Conservation (phyloP, 2,797 vertebrate species). For the Carapus acus region DNA sequence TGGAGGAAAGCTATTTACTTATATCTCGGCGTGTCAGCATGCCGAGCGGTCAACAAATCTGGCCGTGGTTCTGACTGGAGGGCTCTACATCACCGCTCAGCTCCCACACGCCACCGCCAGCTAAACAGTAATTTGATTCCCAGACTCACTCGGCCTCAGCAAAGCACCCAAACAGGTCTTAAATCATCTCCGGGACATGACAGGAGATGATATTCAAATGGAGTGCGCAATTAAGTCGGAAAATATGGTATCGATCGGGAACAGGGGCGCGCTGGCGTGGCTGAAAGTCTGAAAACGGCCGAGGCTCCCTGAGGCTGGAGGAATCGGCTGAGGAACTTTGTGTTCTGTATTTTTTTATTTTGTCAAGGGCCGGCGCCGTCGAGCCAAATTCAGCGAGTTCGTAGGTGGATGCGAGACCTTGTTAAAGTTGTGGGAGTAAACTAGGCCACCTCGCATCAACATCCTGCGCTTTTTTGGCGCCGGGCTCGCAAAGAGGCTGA, state of each 20-base stretch:
- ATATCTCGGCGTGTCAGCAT: slow-evolving; percentile 44
- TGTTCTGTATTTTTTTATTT: too few relatives aligned
- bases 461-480: too few relatives aligned
- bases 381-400: background rate
- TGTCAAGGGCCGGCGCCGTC: too few relatives aligned
- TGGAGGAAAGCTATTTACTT: slow-evolving; percentile 40
- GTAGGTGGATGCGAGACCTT: background rate
- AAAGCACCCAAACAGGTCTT: slow-evolving; percentile 41
- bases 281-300: background rate
- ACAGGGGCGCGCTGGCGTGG: slow-evolving; percentile 9
- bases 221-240: slow-evolving; percentile 32
- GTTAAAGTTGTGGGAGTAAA: slow-evolving; percentile 3
- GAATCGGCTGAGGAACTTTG: background rate
- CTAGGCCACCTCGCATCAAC: slow-evolving; percentile 4
- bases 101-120: slow-evolving; percentile 30
- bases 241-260: slow-evolving; percentile 32
- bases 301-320: background rate
- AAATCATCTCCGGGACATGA: slow-evolving; percentile 37
- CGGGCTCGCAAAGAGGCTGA: too few relatives aligned
- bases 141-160: slow-evolving; percentile 42
- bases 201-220: slow-evolving; percentile 34
- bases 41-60: slow-evolving; percentile 48
- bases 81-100: slow-evolving; percentile 38
- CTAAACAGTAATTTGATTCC: slow-evolving; percentile 45
- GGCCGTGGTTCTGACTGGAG: slow-evolving; percentile 30